A percentile compares a stretch with the other conserved stretches of the same genome.
Conservation (phyloP, 2,113 vertebrate genomes). For the Calonectris borealis region DNA sequence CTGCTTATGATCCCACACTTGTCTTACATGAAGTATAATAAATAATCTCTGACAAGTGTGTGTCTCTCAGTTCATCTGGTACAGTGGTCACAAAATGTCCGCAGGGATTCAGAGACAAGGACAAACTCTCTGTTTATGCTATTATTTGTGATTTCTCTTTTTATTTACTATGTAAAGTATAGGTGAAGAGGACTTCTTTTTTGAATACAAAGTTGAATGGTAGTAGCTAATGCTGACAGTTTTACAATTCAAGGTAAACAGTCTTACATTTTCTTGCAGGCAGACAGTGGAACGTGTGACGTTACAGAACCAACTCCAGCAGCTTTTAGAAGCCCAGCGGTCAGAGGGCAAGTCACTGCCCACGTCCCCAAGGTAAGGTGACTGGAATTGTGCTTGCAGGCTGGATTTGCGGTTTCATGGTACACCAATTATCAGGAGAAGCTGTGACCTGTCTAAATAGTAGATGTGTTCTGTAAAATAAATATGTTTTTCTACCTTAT, state of each 20-base stretch:
- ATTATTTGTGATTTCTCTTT: neutral
- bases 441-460: neutral
- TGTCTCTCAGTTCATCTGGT: neutral
- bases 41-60: neutral
- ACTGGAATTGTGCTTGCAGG: neutral
- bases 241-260: neutral
- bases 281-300: constrained; percentile 87
- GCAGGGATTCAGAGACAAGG: neutral
- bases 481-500: accelerated
- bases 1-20: neutral
- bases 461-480: neutral
- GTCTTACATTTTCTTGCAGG: constrained; percentile 68
- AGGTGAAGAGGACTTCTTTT: neutral
- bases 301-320: constrained; percentile 91
- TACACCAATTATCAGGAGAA: neutral
- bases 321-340: constrained; percentile 84
- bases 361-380: constrained; percentile 81
- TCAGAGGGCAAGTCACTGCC: constrained; percentile 78
- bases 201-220: neutral
- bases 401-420: neutral
- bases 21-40: neutral
- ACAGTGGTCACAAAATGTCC: neutral
- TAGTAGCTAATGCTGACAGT: neutral
- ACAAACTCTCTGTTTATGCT: neutral
- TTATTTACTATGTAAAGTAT: neutral